A percentile compares a stretch with the other conserved stretches of the same genome.
phyloP scores from a whole-genome alignment of 2,888 invertebrate genomes.

The Tupiocoris notatus region DNA sequence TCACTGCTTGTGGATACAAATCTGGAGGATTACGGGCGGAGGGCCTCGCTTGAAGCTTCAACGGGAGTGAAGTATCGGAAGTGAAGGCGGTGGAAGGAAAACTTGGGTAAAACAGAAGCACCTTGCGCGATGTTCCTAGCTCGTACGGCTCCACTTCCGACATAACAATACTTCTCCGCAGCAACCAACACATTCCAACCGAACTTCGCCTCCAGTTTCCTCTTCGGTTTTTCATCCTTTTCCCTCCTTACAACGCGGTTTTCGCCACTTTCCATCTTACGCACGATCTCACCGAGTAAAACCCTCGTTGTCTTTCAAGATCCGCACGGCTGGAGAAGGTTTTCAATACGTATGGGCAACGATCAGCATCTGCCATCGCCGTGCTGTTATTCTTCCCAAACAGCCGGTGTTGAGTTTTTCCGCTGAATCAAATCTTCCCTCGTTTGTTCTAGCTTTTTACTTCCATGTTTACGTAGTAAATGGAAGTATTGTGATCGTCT shows the following conservation, averaged over 20 bases:
- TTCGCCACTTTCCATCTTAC: background rate
- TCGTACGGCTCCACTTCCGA: background rate
- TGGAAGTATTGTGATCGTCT: no score
- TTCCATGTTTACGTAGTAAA: no score
- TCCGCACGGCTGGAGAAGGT: background rate
- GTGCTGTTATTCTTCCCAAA: background rate
- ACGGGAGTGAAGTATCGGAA: no score
- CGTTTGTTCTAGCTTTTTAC: no score
- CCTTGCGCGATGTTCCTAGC: background rate
- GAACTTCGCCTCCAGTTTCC: background rate
- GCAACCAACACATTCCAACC: background rate
- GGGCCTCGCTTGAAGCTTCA: background rate
- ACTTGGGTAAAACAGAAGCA: background rate
- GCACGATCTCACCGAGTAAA: background rate
- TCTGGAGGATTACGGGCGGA: background rate
- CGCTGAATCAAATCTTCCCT: no score
- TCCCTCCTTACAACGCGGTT: background rate
- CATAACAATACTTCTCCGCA: background rate
- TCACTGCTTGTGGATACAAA: background rate
- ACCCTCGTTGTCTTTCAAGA: background rate
- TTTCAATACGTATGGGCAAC: background rate
- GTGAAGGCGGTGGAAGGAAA: background rate
- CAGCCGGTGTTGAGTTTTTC: background rate
- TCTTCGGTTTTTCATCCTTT: background rate
- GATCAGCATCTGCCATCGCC: background rate